Base-by-base conservation (phyloP, 2,113 vertebrate genomes). In the Elephas maximus region DNA sequence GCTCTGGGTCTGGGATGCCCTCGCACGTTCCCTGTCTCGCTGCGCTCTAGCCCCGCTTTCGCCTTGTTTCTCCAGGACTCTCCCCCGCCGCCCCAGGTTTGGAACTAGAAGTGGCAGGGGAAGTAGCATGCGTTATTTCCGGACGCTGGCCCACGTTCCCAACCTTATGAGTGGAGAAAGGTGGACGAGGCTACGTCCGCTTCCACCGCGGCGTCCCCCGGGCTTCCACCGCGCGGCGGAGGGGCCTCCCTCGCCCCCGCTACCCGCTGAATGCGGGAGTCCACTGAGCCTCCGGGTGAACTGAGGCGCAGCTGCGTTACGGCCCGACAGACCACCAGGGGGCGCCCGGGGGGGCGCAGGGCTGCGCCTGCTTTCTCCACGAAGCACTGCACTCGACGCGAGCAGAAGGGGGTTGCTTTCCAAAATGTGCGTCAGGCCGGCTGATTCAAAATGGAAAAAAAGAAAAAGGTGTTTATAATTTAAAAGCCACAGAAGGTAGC, bases 41-140 rank as follows among this genome's bases (percentile, higher is more conserved):
- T 26, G 80, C 60, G 33, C 90, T 28, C 45, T 78, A 74, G 33
- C 37, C 30, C 45, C 84, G 63, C 65, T 30, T 95, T 92, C 90
- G 91, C 84, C 89, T 57, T 69, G 93, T 95, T 84, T 91, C 95
- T 77, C 76, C 30, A 51, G 8, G 18, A 60, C 88, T 92, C 79
- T 30, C 45, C 33, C 69, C 41, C 33, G 30, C 91, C 28, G n/a
- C 94, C 79, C 12, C 17, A 33, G 93, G 4, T 95, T 95, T 67
- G 88, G 62, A 88, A 57, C 73, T 6, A 71, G 82, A 74, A 78
- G 45, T 63, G 90, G 81, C 88, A 95, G 85, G 96, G 92, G 96
- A 97, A 95, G 97, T 94, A 88, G 97, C 95, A 84, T 28, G 83
- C 73, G 67, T 95, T 93, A 96, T 97, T 97, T 97, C 93, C 93